Base-by-base conservation (phyloP, 1,140 invertebrate genomes). In the Trigoniulus corallinus region DNA sequence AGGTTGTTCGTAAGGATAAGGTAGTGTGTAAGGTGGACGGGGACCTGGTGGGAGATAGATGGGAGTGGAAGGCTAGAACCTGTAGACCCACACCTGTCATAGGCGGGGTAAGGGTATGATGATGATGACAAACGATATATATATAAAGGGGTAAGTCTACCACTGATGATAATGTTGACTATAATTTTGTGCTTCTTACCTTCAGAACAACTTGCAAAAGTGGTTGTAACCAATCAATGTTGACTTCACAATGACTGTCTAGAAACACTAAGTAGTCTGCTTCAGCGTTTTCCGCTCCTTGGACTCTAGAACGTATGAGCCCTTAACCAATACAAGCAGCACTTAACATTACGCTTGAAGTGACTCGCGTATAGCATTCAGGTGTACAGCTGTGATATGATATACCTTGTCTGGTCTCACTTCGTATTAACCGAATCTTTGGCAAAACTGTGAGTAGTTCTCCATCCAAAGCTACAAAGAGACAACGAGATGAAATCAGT, bases 161-260 rank as follows among this genome's bases (percentile, higher is more conserved):
- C 48, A 47, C 47, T 29, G n/a, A n/a, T n/a, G n/a, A n/a, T 1
- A 45, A 24, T 25, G 42, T 39, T 20, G 20, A 22, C 20, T 26
- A 54, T 55, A 56, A 13, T 13, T n/a, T 25, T 20, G 40, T 40
- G 41, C 37, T 51, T 54, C 57, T 63, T 64, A 81, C 80, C 72
- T 86, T 82, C 18, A 79, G 79, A 34, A 97, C 87, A 53, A 89
- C 74, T 64, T 95, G 86, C 47, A 98, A 68, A 15, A 98, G 73
- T 0, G 94, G 94, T 59, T 97, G 89, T 58, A 97, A 65, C 94
- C 94, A 98, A 60, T 91, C 82, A 22, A 80, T 77, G 63, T 95
- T 97, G 65, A 91, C 95, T 62, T 98, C 95, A 57, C 91, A 91
- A 63, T 98, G 95, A 23, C 88, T 93, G 67, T 98, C 95, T 24